These are phyloP conservation scores for Drosophila nannoptera DNA, from an alignment of 1,140 invertebrate species.

Conservation along the genomic window DNA sequence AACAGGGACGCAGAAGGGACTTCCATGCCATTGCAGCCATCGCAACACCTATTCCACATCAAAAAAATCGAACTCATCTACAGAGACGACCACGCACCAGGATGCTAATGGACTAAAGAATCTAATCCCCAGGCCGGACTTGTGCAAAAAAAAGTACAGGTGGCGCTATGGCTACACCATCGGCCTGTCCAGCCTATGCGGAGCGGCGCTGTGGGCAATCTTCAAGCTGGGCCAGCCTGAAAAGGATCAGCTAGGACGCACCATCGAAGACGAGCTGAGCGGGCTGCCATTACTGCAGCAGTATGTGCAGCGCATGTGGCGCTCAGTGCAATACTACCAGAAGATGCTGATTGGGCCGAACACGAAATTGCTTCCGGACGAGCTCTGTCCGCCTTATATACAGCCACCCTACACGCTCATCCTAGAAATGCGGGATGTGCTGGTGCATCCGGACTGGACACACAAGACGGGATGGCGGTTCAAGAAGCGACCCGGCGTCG, in stretches of 20 bases:
- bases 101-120: background rate
- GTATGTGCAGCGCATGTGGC: conserved; percentile 87
- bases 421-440: conserved; percentile 95
- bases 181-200: conserved; percentile 79
- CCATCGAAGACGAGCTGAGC: conserved; percentile 89
- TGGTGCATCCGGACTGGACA: conserved; percentile 99
- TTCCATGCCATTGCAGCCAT: too few relatives aligned
- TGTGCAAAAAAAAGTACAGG: background rate
- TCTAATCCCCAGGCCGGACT: background rate
- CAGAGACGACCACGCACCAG: too few relatives aligned
- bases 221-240: conserved; percentile 86
- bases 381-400: conserved; percentile 92
- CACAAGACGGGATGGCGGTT: conserved; percentile 89
- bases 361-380: conserved; percentile 95
- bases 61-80: too few relatives aligned
- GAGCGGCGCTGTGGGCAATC: conserved; percentile 81
- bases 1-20: background rate
- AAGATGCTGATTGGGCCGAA: conserved; percentile 95
- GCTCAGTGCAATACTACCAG: conserved; percentile 88
- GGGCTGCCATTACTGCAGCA: conserved; percentile 84
- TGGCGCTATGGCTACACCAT: conserved; percentile 44
- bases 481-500: conserved; percentile 98
- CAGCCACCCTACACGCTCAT: conserved; percentile 98
- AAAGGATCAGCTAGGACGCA: conserved; percentile 85
- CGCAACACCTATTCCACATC: too few relatives aligned